Percentiles rank a stretch among this genome's conserved stretches.
phyloP scores from a whole-genome alignment of 1,140 invertebrate species.

The Drosophila varians region DNA sequence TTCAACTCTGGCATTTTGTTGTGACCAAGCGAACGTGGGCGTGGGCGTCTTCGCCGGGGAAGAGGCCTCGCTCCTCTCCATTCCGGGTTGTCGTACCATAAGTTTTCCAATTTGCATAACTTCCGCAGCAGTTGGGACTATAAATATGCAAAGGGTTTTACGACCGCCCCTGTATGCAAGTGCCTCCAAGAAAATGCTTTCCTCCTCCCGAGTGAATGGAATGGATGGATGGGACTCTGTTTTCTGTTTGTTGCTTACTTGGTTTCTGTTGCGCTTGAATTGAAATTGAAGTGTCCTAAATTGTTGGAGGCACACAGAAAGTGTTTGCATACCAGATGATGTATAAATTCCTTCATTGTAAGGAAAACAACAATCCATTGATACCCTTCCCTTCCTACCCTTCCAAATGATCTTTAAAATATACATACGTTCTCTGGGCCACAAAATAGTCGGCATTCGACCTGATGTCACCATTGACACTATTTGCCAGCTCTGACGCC shows the following conservation, averaged over 20 bases:
- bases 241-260: conserved; percentile 33
- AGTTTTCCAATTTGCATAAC: conserved; percentile 76
- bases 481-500: conserved; percentile 5
- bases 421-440: no score
- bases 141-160: conserved; percentile 69
- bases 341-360: neutral
- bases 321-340: conserved; percentile 40
- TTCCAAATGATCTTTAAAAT: no score
- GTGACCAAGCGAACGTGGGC: conserved; percentile 16
- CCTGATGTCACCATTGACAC: conserved; percentile 20
- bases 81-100: conserved; percentile 42
- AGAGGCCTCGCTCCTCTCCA: neutral
- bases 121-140: conserved; percentile 66
- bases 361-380: no score
- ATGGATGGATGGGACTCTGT: conserved; percentile 20
- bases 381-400: no score
- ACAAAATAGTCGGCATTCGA: conserved; percentile 7
- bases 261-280: conserved; percentile 45
- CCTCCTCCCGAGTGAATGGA: neutral
- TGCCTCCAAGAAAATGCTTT: conserved; percentile 36
- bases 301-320: conserved; percentile 14
- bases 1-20: conserved; percentile 43
- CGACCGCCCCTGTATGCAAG: conserved; percentile 36
- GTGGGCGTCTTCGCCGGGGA: conserved; percentile 7
- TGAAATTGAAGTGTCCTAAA: conserved; percentile 39